These are phyloP conservation scores for Urocolius indicus DNA, from an alignment of 2,113 vertebrate species.

Conservation along the genomic window DNA sequence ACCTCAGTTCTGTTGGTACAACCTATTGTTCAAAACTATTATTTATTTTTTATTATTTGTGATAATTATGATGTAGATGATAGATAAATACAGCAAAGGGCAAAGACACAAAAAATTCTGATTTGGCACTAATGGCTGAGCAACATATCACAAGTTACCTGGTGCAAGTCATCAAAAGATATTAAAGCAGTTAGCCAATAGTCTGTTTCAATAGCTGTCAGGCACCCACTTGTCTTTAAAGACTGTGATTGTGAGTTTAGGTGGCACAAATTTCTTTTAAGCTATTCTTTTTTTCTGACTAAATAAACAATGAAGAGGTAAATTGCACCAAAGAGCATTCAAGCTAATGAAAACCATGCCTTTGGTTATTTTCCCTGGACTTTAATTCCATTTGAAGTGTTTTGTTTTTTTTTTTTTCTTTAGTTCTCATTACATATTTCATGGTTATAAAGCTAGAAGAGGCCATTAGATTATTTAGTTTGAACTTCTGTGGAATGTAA, in stretches of 20 bases:
- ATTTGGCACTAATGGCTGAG: background rate
- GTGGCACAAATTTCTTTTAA: background rate
- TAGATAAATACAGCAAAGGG: background rate
- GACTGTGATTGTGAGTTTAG: background rate
- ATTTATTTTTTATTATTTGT: background rate
- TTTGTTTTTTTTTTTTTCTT: background rate
- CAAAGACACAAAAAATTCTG: background rate
- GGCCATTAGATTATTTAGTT: background rate
- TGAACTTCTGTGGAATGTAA: background rate
- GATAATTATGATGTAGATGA: background rate
- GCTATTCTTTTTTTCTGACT: background rate
- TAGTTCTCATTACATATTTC: conserved; percentile 30
- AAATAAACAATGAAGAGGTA: conserved; percentile 10
- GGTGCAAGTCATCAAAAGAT: background rate
- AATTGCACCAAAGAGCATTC: background rate
- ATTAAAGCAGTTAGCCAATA: background rate
- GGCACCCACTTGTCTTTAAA: background rate
- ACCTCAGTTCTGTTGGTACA: background rate
- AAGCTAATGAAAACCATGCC: conserved; percentile 15
- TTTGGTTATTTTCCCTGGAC: conserved; percentile 35
- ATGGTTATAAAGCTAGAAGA: background rate
- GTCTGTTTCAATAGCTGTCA: background rate
- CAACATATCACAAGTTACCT: background rate
- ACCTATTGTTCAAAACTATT: background rate
- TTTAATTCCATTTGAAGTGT: background rate